Percentiles rank a stretch among this genome's conserved stretches.
These are phyloP conservation scores for Chiroxiphia lanceolata DNA, from an alignment of 2,797 vertebrate species.

Conservation along the genomic window DNA sequence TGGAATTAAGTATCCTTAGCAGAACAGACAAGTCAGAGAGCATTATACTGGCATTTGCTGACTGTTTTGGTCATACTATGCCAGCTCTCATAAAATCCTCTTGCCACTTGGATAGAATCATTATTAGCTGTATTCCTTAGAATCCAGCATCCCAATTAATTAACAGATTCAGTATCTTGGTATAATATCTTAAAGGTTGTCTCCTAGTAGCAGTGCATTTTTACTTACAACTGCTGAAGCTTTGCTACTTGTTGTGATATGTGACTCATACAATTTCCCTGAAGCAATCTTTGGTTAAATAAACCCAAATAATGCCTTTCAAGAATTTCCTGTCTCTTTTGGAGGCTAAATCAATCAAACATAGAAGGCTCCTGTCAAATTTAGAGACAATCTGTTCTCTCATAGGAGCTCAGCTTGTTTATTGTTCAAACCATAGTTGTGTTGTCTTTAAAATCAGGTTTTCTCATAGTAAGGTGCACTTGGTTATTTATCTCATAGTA, in stretches of 20 bases:
- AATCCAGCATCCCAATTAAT: background rate
- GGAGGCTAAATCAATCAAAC: background rate
- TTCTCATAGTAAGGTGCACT: background rate
- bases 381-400: background rate
- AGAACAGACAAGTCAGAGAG: background rate
- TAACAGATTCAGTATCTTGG: background rate
- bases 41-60: background rate
- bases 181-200: background rate
- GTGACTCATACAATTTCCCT: background rate
- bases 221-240: background rate
- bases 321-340: background rate
- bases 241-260: background rate
- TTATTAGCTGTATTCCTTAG: background rate
- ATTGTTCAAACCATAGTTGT: accelerated
- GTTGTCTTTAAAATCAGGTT: background rate
- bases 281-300: background rate
- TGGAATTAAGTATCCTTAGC: background rate
- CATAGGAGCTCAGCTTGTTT: background rate
- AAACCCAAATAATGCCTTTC: background rate
- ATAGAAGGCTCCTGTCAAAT: background rate
- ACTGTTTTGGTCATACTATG: background rate
- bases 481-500: background rate
- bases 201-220: background rate
- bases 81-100: background rate
- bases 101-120: background rate